These are phyloP conservation scores for Syrphus vitripennis DNA, from an alignment of 2,888 invertebrate species.

Conservation along the genomic window DNA sequence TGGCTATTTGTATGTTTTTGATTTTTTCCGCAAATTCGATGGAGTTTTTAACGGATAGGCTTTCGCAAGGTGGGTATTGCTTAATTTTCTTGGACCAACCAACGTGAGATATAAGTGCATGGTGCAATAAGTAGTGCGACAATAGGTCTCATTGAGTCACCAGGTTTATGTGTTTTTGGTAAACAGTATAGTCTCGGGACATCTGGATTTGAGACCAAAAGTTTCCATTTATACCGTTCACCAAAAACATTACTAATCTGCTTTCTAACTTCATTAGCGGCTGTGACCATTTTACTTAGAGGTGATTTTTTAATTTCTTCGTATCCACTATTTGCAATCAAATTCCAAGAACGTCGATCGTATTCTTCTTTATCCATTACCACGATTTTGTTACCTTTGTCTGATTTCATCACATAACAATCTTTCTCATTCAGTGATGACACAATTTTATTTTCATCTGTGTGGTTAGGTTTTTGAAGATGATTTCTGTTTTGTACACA, in stretches of 20 bases:
- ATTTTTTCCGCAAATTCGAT: background rate
- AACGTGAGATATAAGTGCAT: background rate
- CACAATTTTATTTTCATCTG: background rate
- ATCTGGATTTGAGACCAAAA: background rate
- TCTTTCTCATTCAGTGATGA: background rate
- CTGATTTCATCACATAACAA: background rate
- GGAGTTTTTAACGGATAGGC: background rate
- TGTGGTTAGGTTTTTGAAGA: background rate
- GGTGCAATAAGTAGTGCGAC: background rate
- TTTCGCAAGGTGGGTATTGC: background rate
- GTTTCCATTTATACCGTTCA: too few species aligned
- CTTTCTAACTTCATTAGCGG: too few species aligned
- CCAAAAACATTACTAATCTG: too few species aligned
- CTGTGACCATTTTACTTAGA: too few species aligned
- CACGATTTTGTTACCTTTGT: background rate
- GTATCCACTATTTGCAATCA: too few species aligned
- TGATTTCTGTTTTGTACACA: background rate
- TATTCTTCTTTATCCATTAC: background rate
- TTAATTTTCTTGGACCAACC: too few species aligned
- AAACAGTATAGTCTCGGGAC: background rate
- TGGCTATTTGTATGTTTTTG: background rate
- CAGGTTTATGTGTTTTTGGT: background rate
- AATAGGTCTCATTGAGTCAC: background rate
- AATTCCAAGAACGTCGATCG: too few species aligned
- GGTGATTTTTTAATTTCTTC: too few species aligned